Percentiles rank a stretch among this genome's conserved stretches.
These are phyloP conservation scores for Rhabdomys dilectus DNA, from an alignment of 2,113 vertebrate species.

Conservation along the genomic window DNA sequence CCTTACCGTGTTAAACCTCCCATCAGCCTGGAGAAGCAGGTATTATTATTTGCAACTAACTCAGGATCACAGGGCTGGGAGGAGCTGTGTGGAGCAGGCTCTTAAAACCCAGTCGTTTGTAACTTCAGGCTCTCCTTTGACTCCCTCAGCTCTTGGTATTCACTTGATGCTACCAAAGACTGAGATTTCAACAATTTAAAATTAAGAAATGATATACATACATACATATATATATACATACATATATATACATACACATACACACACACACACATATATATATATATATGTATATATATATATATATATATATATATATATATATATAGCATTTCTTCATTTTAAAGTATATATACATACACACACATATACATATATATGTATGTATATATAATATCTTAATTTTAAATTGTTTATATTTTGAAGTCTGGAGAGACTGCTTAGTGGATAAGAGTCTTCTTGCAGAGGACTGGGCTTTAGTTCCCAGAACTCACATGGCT, in stretches of 20 bases:
- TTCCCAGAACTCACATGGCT: background rate
- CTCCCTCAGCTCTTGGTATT: background rate
- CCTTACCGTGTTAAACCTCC: background rate
- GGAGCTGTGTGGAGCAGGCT: background rate
- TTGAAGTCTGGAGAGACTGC: background rate
- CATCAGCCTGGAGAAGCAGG: background rate
- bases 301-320: background rate
- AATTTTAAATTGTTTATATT: background rate
- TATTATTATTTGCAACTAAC: background rate
- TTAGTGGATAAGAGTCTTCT: background rate
- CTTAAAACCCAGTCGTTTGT: background rate
- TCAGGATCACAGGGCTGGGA: background rate
- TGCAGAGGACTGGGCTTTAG: background rate
- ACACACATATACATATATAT: too few relatives aligned
- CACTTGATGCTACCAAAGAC: background rate
- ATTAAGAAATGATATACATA: background rate
- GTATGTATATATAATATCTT: background rate
- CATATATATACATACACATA: too few relatives aligned
- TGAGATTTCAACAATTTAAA: background rate
- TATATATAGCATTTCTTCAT: background rate
- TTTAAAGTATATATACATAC: background rate
- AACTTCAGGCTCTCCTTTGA: background rate
- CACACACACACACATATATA: too few relatives aligned
- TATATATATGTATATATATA: background rate
- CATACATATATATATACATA: background rate